Evolutionary conservation across 2,797 vertebrate species (phyloP).

Genomic region (Amazona ochrocephala): DNA sequence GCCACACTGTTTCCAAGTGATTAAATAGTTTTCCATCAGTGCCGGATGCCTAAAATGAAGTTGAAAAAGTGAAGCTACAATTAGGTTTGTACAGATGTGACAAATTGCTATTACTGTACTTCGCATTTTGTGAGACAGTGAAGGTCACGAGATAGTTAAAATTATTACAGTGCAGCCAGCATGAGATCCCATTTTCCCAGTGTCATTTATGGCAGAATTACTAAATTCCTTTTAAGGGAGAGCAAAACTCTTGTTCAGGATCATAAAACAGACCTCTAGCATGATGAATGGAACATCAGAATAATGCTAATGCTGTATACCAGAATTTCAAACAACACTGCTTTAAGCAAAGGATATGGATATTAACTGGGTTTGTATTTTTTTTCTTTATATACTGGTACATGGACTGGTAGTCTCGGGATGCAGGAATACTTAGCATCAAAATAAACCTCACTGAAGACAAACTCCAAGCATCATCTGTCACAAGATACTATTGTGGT

Average conservation of each 20-base stretch:
- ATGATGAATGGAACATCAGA: background rate
- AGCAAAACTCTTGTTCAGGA: background rate
- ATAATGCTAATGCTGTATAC: background rate
- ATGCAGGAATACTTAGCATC: background rate
- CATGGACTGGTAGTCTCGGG: background rate
- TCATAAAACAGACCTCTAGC: background rate
- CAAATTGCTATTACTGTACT: background rate
- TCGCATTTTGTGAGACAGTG: background rate
- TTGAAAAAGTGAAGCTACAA: background rate
- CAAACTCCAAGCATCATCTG: background rate
- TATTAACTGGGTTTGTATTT: background rate
- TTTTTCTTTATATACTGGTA: background rate
- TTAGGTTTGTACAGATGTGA: background rate
- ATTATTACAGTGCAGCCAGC: background rate
- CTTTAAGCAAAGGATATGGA: background rate
- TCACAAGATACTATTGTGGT: background rate
- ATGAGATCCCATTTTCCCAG: background rate
- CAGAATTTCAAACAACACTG: background rate
- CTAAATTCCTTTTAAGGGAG: background rate
- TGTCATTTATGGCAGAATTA: background rate
- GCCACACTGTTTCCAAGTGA: conserved; percentile 94
- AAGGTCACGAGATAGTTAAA: background rate
- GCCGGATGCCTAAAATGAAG: conserved; percentile 86
- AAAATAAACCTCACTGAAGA: background rate
- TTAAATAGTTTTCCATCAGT: conserved; percentile 95